These are phyloP conservation scores for Enteromius argenteus DNA, from an alignment of 2,797 vertebrate species.

Conservation along the genomic window DNA sequence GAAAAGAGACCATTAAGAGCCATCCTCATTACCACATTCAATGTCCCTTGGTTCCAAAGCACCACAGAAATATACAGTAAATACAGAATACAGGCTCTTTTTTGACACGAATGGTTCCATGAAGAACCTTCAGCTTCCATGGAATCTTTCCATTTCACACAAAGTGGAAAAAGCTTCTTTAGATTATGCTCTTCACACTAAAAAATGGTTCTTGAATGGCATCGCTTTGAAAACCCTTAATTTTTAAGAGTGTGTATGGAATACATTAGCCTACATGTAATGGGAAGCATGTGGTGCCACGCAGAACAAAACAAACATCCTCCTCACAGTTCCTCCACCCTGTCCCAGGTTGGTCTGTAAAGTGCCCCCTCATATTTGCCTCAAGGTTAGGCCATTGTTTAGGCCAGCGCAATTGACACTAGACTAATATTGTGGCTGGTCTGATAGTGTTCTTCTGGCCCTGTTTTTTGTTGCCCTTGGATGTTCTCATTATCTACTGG, in stretches of 20 bases:
- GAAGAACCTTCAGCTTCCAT: background rate
- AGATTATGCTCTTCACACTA: background rate
- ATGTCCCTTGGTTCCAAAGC: background rate
- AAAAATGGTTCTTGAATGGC: background rate
- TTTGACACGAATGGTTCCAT: background rate
- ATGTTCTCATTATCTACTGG: background rate
- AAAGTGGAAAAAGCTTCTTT: background rate
- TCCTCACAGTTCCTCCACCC: conserved; percentile 27
- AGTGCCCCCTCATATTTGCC: conserved; percentile 1
- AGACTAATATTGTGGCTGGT: background rate
- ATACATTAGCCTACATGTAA: conserved; percentile 52
- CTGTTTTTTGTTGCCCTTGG: background rate
- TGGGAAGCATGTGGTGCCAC: conserved; percentile 56
- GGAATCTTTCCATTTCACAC: background rate
- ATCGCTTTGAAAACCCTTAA: background rate
- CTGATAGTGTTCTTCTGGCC: background rate
- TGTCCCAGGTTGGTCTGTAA: conserved; percentile 26
- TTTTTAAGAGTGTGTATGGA: conserved; percentile 30
- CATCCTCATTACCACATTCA: conserved; percentile 1
- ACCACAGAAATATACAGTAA: background rate
- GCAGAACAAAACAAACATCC: conserved; percentile 58
- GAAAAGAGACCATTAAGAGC: background rate
- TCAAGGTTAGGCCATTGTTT: conserved; percentile 56
- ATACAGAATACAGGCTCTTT: background rate
- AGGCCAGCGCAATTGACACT: conserved; percentile 19